These are phyloP conservation scores for Orchestes rusci DNA, from an alignment of 2,888 invertebrate genomes.

Conservation along the genomic window DNA sequence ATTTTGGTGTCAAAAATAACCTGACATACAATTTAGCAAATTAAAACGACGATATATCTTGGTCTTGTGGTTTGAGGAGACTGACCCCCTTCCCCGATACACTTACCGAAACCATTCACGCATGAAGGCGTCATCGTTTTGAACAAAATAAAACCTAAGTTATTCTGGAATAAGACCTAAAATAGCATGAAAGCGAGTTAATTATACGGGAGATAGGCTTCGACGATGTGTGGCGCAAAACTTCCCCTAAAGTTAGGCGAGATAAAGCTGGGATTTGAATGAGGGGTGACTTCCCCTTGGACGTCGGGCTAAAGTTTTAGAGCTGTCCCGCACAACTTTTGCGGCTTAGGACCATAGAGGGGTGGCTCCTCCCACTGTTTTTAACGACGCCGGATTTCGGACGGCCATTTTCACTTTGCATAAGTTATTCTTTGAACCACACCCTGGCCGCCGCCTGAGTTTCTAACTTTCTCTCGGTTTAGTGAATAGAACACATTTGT, in stretches of 20 bases:
- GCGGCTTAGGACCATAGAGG: constrained; percentile 42
- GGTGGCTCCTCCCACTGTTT: constrained; percentile 44
- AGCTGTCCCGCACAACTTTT: constrained; percentile 45
- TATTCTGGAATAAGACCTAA: constrained; percentile 38
- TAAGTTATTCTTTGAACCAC: constrained; percentile 43
- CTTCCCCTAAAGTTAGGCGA: constrained; percentile 34
- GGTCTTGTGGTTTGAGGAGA: constrained; percentile 29
- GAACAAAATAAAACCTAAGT: constrained; percentile 31
- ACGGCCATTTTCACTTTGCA: constrained; percentile 45
- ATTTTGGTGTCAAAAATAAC: constrained; percentile 22
- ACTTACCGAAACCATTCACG: constrained; percentile 38
- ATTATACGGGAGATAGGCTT: constrained; percentile 43
- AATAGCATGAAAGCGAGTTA: constrained; percentile 41
- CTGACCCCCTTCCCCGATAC: constrained; percentile 2
- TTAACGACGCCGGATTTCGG: constrained; percentile 39
- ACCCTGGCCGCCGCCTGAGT: no score
- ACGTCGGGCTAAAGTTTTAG: constrained; percentile 44
- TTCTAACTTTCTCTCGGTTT: no score
- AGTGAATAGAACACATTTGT: no score
- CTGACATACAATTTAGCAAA: constrained; percentile 23
- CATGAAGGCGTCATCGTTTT: constrained; percentile 36
- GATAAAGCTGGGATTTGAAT: constrained; percentile 38
- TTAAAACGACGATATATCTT: constrained; percentile 36
- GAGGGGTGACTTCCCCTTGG: constrained; percentile 32
- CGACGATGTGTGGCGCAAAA: constrained; percentile 27